Base-by-base conservation (phyloP, 2,113 vertebrate genomes). In the Osmerus eperlanus region DNA sequence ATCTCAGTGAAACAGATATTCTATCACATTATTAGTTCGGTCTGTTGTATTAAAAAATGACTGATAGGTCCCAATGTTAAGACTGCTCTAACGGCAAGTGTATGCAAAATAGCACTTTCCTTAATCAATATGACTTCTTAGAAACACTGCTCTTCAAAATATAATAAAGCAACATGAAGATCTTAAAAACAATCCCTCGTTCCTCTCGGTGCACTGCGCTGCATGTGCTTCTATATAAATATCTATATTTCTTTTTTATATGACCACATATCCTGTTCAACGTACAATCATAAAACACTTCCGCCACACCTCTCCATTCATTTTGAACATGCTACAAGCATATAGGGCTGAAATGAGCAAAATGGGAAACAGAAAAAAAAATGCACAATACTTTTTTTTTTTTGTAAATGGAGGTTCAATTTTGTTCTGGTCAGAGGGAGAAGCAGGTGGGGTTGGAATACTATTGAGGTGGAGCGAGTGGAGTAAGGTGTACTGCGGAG, bases 141-240 rank as follows among this genome's bases (percentile, higher is more conserved):
- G 41, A 56, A 77, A 79, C 72, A 72, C 73, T 67, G 51, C 58
- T 72, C 32, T 54, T 67, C 13, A 80, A 75, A 36, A 70, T 18
- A 56, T 76, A 66, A 78, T 78, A 85, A 85, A 88, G 86, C 77
- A 78, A 47, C 65, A 81, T 71, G 67, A 85, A 88, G 86, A 87
- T 90, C 88, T 87, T 87, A 87, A 47, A 89, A 89, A 90, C 86
- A 91, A 90, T 87, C 89, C 84, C 88, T 84, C 80, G 84, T 73
- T 73, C 83, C 80, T 81, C 77, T 70, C 64, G 64, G 78, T 85
- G 83, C 80, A 89, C 75, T 70, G 85, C 74, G 61, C 28, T 68
- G 84, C 82, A 73, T 81, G 81, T 78, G 75, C 81, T 62, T 79
- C 64, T 77, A 83, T 87, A 91, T 91, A 92, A 90, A 92, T 90